phyloP scores from a whole-genome alignment of 2,888 invertebrate species.

The Parnassius glacialis region DNA sequence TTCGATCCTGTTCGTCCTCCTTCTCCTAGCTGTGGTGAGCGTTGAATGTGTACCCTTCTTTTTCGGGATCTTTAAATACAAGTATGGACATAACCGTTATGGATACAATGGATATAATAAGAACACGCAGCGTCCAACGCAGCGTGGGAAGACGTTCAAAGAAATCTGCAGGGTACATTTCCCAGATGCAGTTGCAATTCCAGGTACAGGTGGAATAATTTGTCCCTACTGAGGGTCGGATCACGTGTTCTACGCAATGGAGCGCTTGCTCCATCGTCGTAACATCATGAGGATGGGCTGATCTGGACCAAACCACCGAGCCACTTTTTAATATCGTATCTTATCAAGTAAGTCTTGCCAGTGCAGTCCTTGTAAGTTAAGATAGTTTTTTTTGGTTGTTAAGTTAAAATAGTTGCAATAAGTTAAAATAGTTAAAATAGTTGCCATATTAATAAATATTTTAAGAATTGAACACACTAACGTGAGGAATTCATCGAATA shows the following conservation, averaged over 20 bases:
- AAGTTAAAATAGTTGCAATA: constrained; percentile 3
- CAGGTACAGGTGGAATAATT: constrained; percentile 80
- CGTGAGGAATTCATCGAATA: not conserved
- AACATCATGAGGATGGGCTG: no score
- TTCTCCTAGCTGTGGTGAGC: constrained; percentile 46
- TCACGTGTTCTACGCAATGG: constrained; percentile 80
- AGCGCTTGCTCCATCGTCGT: constrained; percentile 32
- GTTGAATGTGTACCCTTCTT: constrained; percentile 66
- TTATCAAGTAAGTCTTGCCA: no score
- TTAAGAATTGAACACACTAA: not conserved
- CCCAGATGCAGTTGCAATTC: constrained; percentile 76
- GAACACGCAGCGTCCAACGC: constrained; percentile 42
- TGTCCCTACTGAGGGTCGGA: constrained; percentile 83
- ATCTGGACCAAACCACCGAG: no score
- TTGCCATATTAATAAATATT: constrained; percentile 10
- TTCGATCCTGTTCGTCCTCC: constrained; percentile 39
- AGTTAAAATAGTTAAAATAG: not conserved
- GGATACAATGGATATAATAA: constrained; percentile 45
- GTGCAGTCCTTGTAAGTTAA: no score
- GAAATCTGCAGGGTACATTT: constrained; percentile 45
- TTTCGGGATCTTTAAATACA: constrained; percentile 51
- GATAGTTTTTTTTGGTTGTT: no score
- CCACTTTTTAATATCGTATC: no score
- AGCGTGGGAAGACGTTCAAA: constrained; percentile 82
- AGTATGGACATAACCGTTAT: constrained; percentile 46